A percentile compares a stretch with the other conserved stretches of the same genome.
These are phyloP conservation scores for Chloroceryle inda DNA, from an alignment of 2,797 vertebrate genomes.

Conservation along the genomic window DNA sequence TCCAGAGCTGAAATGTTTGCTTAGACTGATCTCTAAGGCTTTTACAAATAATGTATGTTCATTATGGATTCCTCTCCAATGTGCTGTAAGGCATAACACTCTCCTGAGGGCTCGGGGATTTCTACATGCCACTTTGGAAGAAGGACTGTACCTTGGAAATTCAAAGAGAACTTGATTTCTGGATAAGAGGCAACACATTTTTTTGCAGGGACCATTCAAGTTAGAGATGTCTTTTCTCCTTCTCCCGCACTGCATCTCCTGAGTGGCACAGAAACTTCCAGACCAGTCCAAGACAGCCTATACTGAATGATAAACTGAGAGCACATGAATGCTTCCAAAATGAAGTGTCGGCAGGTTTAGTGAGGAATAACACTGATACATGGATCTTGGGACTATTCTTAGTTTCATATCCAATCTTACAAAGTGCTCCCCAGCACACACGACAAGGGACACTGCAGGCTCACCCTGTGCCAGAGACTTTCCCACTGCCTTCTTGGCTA, in stretches of 20 bases:
- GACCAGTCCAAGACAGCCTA: fast-evolving
- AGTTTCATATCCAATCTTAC: neutral
- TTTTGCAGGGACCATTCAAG: neutral
- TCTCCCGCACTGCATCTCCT: neutral
- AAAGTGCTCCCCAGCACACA: neutral
- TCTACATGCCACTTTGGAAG: neutral
- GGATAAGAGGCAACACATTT: neutral
- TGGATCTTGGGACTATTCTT: neutral
- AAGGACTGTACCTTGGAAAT: neutral
- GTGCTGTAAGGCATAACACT: neutral
- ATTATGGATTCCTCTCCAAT: neutral
- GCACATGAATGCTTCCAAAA: neutral
- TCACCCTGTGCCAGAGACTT: fast-evolving
- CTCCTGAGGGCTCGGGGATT: neutral
- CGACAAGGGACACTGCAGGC: neutral
- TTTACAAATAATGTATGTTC: neutral
- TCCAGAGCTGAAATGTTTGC: neutral
- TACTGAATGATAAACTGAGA: neutral
- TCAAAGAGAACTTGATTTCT: neutral
- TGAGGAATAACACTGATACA: neutral
- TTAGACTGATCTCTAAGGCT: neutral
- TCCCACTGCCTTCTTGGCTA: neutral
- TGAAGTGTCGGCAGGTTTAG: neutral
- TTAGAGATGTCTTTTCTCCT: neutral
- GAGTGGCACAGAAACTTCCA: fast-evolving